Conservation (phyloP, 2,888 invertebrate species). For the Mongoloraphidia duomilia region DNA sequence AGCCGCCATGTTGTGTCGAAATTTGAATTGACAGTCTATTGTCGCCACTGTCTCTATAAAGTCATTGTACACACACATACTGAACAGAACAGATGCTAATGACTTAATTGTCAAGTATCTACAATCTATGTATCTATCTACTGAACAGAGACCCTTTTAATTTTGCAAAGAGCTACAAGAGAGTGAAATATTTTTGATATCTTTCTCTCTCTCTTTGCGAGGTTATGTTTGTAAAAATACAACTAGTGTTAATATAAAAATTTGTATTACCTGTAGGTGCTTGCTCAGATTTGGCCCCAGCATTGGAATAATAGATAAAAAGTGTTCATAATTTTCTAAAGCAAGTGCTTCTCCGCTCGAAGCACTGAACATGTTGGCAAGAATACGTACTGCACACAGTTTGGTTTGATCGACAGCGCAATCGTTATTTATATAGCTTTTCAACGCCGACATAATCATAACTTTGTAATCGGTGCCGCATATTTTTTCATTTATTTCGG, state of each 20-base stretch:
- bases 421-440: conserved; percentile 20
- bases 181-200: background rate
- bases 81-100: too few species aligned
- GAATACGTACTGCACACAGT: conserved; percentile 59
- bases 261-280: conserved; percentile 41
- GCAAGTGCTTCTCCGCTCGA: conserved; percentile 47
- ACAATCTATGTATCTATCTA: too few species aligned
- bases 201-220: background rate
- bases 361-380: conserved; percentile 72
- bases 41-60: too few species aligned
- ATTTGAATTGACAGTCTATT: too few species aligned
- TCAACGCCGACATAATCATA: conserved; percentile 22
- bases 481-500: conserved; percentile 39
- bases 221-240: background rate
- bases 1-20: too few species aligned
- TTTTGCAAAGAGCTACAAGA: too few species aligned
- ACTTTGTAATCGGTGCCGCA: conserved; percentile 28
- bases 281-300: conserved; percentile 40
- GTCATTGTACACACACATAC: too few species aligned
- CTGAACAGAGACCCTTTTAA: background rate
- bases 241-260: background rate
- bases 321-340: conserved; percentile 37
- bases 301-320: conserved; percentile 38
- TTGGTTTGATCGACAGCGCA: conserved; percentile 50
- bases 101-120: too few species aligned